Evolutionary conservation across 2,888 invertebrate genomes (phyloP), one percentile per base, ranked within the genome.

Genomic region (Aproaerema taeniolella): DNA sequence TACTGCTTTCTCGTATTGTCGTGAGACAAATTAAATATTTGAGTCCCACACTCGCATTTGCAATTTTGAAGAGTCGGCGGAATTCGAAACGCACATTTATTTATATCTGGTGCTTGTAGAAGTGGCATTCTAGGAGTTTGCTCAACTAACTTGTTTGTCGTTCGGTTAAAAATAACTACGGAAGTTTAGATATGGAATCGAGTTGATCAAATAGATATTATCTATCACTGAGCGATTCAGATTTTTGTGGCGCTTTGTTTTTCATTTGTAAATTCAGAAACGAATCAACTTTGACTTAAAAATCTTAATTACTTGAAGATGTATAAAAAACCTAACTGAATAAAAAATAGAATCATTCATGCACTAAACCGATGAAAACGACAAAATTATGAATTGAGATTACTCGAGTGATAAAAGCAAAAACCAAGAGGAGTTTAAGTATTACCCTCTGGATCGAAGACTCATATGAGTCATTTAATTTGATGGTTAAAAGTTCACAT

Each of bases 101-200:
- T 16, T 39, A 32, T 26, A 26, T 31, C 13, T 10, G 6, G 8
- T 31, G 16, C 28, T 8, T 26, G 38, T 12, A 13, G 11, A 9
- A 13, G 20, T 11, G 31, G 13, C n/a, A 38, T 15, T 43, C 42
- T 47, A 48, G 31, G 44, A 40, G 33, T 31, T 28, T 47, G 33
- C 28, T 13, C n/a, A 24, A 32, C 17, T 57, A 49, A n/a, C n/a
- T 52, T 58, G 49, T 62, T 62, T 64, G 61, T 58, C 53, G 61
- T 62, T 52, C 46, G 46, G 52, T 52, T 68, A 71, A 61, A 72
- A 66, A 67, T 73, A 71, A 47, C 57, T 52, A 55, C 70, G 74
- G 74, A 75, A 73, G 58, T 62, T 49, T 61, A 62, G 61, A 71
- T 69, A 71, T 53, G 55, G 67, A 63, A 69, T 67, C n/a, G n/a